These are phyloP conservation scores for Pinctada fucata DNA, from an alignment of 2,888 invertebrate species.

Conservation along the genomic window DNA sequence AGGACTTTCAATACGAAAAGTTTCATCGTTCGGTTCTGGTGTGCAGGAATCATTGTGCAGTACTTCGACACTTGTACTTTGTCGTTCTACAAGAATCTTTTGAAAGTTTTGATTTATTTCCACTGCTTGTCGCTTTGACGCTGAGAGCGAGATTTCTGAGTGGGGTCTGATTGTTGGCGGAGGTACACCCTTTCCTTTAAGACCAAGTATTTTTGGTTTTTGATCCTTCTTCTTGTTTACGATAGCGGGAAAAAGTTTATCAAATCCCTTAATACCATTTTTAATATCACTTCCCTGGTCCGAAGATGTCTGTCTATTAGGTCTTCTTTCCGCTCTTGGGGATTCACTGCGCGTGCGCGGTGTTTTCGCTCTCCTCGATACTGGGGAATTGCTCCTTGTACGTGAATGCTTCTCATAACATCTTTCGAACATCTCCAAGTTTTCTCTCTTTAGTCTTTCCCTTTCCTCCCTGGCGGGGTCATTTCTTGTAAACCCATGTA, in stretches of 20 bases:
- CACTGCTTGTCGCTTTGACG: background rate
- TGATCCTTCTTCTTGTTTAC: background rate
- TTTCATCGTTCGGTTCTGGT: no score
- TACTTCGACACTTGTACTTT: background rate
- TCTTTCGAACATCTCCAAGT: slow-evolving; percentile 10
- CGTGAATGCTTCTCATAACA: slow-evolving; percentile 12
- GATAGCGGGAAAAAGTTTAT: slow-evolving; percentile 7
- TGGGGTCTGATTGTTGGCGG: background rate
- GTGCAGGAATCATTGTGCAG: no score
- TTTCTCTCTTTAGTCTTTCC: slow-evolving; percentile 2
- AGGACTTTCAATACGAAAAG: no score
- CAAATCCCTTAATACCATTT: background rate
- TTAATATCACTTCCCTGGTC: background rate
- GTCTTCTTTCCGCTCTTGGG: background rate
- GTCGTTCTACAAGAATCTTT: background rate
- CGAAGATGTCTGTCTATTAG: background rate
- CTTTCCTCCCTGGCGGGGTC: background rate
- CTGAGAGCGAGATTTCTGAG: slow-evolving; percentile 4
- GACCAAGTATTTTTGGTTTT: background rate
- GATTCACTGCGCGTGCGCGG: background rate
- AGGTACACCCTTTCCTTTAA: background rate
- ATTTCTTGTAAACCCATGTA: background rate
- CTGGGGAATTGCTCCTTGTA: background rate
- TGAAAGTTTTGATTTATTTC: background rate
- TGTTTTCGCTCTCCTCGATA: background rate